A percentile compares a stretch with the other conserved stretches of the same genome.
These are phyloP conservation scores for Drosophila algonquin DNA, from an alignment of 2,888 invertebrate species.

Conservation along the genomic window DNA sequence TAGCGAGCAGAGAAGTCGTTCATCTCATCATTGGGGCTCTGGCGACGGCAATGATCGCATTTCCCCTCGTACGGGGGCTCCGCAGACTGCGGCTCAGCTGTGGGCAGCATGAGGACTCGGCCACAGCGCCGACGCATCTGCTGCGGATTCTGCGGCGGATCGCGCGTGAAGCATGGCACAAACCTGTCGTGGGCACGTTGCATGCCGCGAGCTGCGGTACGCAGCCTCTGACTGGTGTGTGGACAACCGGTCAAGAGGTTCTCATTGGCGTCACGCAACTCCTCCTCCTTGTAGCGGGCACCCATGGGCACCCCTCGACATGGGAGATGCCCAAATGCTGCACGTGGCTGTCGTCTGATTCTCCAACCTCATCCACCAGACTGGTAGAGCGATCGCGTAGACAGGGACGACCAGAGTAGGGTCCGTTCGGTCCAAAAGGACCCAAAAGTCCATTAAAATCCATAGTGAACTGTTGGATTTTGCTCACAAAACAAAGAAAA, in stretches of 20 bases:
- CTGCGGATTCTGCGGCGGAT: background rate
- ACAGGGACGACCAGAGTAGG: conserved; percentile 42
- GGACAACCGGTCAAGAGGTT: no score
- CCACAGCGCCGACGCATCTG: background rate
- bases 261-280: conserved; percentile 29
- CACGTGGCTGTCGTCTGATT: conserved; percentile 42
- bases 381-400: conserved; percentile 47
- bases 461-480: background rate
- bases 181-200: conserved; percentile 28
- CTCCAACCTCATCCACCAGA: conserved; percentile 36
- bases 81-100: conserved; percentile 26
- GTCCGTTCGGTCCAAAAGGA: conserved; percentile 37
- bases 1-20: conserved; percentile 13
- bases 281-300: conserved; percentile 22
- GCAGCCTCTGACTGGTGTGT: background rate
- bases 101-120: background rate
- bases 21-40: conserved; percentile 39
- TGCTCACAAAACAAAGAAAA: background rate
- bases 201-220: conserved; percentile 1
- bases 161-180: conserved; percentile 22
- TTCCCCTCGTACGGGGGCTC: conserved; percentile 37
- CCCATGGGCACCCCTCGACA: conserved; percentile 46
- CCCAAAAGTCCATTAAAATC: conserved; percentile 21
- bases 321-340: conserved; percentile 33
- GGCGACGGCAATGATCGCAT: conserved; percentile 37